phyloP scores from a whole-genome alignment of 2,113 vertebrate genomes.

The Cryptotis parvus region DNA sequence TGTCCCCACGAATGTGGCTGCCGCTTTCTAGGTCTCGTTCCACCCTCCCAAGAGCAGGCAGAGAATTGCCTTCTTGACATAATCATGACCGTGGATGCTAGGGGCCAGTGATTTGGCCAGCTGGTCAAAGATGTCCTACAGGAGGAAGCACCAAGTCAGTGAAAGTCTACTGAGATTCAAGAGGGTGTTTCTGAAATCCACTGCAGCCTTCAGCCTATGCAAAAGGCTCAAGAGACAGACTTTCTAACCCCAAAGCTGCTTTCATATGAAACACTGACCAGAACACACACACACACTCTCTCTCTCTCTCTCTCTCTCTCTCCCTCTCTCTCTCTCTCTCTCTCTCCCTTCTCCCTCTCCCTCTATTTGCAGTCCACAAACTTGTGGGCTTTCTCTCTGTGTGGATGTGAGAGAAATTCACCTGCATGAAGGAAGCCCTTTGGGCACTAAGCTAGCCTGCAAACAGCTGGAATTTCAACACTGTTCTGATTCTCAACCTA shows the following conservation, averaged over 20 bases:
- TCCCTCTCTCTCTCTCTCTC: no score
- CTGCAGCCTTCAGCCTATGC: neutral
- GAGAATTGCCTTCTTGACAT: constrained; percentile 98
- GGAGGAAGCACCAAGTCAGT: neutral
- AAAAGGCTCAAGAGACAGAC: neutral
- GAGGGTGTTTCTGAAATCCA: neutral
- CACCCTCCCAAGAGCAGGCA: constrained; percentile 96
- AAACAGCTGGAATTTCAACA: no score
- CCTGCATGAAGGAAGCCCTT: no score
- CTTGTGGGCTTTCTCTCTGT: no score
- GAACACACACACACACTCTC: no score
- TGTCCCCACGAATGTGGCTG: constrained; percentile 96
- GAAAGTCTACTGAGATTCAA: neutral
- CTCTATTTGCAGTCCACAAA: no score
- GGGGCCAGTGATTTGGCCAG: constrained; percentile 94
- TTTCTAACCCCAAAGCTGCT: neutral
- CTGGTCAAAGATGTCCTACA: constrained; percentile 94
- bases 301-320: no score
- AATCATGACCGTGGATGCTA: constrained; percentile 97
- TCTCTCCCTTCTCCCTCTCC: no score
- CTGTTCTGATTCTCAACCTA: no score
- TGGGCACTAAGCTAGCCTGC: no score
- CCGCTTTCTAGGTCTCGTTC: constrained; percentile 97
- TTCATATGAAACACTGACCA: neutral
- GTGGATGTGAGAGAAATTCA: no score